These are phyloP conservation scores for Coptotermes formosanus DNA, from an alignment of 1,140 invertebrate species.

Conservation along the genomic window DNA sequence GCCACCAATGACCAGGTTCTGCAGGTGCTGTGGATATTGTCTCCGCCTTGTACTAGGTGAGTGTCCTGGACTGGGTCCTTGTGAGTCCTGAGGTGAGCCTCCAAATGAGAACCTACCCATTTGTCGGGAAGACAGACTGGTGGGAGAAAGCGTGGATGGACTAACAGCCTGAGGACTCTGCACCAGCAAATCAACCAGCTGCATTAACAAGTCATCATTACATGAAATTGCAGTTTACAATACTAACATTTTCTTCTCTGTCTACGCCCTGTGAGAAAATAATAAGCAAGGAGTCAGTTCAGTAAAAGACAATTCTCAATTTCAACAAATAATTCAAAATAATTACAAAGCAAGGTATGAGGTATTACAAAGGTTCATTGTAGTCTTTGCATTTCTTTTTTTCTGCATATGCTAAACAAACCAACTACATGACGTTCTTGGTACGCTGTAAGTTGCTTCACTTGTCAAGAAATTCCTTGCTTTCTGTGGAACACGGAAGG, in stretches of 20 bases:
- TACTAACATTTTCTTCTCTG: neutral
- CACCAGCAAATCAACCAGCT: conserved; percentile 36
- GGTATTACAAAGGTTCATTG: no score
- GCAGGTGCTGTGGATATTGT: conserved; percentile 30
- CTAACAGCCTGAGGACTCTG: conserved; percentile 69
- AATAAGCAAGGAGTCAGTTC: no score
- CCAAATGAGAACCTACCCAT: conserved; percentile 50
- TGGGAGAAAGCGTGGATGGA: conserved; percentile 71
- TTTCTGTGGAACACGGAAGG: no score
- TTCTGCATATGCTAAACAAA: no score
- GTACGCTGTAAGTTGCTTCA: no score
- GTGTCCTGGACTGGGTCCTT: conserved; percentile 49
- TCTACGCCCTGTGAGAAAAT: neutral
- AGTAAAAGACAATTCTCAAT: no score
- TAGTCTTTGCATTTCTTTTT: no score
- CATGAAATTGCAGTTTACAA: neutral
- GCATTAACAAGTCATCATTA: conserved; percentile 6
- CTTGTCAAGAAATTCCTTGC: no score
- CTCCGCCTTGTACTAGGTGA: conserved; percentile 32
- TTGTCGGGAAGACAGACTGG: conserved; percentile 48
- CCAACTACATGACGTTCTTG: no score
- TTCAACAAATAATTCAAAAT: no score
- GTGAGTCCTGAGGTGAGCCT: conserved; percentile 51
- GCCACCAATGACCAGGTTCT: conserved; percentile 21
- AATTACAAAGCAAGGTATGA: no score